Evolutionary conservation across 2,797 vertebrate species (phyloP).

Genomic region (Halcyon badia): DNA sequence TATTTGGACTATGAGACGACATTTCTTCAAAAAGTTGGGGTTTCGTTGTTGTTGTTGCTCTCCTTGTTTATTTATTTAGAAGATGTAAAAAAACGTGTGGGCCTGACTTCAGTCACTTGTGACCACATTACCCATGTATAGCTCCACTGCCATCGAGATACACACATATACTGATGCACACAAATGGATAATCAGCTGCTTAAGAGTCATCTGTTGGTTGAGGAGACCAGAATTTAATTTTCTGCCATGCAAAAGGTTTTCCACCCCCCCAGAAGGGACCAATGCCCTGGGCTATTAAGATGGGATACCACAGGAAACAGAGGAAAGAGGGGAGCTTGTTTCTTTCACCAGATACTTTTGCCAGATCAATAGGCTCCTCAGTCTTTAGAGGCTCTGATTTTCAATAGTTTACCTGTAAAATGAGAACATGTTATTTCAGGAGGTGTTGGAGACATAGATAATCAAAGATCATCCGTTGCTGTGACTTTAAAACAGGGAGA

Average conservation of each 20-base stretch:
- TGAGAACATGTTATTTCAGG: background rate
- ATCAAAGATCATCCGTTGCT: background rate
- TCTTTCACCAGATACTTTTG: background rate
- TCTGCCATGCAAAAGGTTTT: background rate
- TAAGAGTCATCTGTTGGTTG: background rate
- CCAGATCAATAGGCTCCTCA: background rate
- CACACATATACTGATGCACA: background rate
- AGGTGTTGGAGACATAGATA: background rate
- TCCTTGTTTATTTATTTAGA: background rate
- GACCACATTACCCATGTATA: background rate
- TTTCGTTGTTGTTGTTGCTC: background rate
- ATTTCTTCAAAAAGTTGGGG: background rate
- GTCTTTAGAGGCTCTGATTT: background rate
- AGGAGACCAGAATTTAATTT: background rate
- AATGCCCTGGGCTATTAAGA: background rate
- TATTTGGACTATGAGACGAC: background rate
- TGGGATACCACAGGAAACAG: background rate
- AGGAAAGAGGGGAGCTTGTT: background rate
- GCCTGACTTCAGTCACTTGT: background rate
- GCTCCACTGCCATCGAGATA: background rate
- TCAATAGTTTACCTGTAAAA: background rate
- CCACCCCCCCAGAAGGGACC: background rate
- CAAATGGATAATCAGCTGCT: background rate
- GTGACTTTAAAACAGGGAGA: background rate
- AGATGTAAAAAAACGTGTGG: background rate